Evolutionary conservation across 2,888 invertebrate species (phyloP).

Genomic region (Nymphalis polychloros): DNA sequence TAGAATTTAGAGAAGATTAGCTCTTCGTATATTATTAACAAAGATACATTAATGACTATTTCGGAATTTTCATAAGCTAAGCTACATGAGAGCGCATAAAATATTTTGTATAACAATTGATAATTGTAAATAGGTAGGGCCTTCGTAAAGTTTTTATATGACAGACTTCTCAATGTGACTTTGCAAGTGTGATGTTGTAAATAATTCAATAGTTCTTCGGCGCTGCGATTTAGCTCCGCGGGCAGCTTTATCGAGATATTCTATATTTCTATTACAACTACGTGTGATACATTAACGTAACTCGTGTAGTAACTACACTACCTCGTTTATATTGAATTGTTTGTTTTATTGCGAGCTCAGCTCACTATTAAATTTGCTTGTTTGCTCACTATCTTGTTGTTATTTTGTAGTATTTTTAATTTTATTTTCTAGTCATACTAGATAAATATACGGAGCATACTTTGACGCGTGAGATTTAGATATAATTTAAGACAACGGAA

Average conservation of each 20-base stretch:
- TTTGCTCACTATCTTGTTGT: slow-evolving; percentile 63
- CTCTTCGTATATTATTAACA: slow-evolving; percentile 49
- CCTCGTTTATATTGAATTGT: slow-evolving; percentile 68
- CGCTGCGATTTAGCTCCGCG: slow-evolving; percentile 46
- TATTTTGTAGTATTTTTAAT: slow-evolving; percentile 57
- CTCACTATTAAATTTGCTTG: slow-evolving; percentile 59
- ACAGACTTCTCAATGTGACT: slow-evolving; percentile 77
- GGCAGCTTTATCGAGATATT: slow-evolving; percentile 48
- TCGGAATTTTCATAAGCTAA: slow-evolving; percentile 63
- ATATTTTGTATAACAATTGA: slow-evolving; percentile 80
- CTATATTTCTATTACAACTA: slow-evolving; percentile 49
- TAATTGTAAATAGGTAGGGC: slow-evolving; percentile 63
- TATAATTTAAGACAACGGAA: slow-evolving; percentile 52
- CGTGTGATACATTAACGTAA: slow-evolving; percentile 67
- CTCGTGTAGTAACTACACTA: slow-evolving; percentile 79
- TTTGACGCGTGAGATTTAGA: slow-evolving; percentile 50
- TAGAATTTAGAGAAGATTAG: slow-evolving; percentile 67
- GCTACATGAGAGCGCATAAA: slow-evolving; percentile 69
- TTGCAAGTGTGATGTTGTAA: slow-evolving; percentile 78
- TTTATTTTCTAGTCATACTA: slow-evolving; percentile 65
- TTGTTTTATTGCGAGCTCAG: slow-evolving; percentile 69
- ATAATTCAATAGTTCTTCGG: slow-evolving; percentile 60
- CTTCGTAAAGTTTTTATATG: slow-evolving; percentile 77
- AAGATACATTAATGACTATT: slow-evolving; percentile 47
- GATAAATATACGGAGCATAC: slow-evolving; percentile 54